A percentile compares a stretch with the other conserved stretches of the same genome.
Evolutionary conservation across 2,797 vertebrate species (phyloP).

Genomic region (Rhynchonycteris naso): DNA sequence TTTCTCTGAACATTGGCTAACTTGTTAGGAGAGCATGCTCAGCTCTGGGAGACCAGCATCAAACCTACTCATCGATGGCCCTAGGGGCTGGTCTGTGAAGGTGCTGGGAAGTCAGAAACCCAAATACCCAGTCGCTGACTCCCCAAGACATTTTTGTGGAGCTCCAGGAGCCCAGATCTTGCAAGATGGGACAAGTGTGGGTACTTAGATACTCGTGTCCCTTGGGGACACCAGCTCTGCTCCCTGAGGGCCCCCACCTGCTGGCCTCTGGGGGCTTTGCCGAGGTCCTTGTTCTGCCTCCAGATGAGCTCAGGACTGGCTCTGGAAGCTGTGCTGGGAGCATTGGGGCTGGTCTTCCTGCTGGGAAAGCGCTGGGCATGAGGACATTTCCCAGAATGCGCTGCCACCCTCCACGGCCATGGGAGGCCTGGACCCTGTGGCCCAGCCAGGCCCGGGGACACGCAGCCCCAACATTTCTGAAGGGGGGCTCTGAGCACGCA

Average conservation of each 20-base stretch:
- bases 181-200: neutral
- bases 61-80: no score
- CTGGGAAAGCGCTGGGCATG: neutral
- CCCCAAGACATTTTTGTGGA: neutral
- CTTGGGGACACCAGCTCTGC: neutral
- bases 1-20: neutral
- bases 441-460: neutral
- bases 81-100: neutral
- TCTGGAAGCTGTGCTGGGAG: neutral
- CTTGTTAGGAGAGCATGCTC: neutral
- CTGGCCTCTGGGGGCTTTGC: neutral
- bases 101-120: neutral
- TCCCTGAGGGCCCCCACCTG: neutral
- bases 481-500: fast-evolving
- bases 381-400: neutral
- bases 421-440: neutral
- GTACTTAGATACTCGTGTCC: neutral
- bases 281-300: neutral
- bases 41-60: neutral
- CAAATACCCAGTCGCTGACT: neutral
- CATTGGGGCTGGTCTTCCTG: neutral
- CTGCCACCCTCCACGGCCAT: neutral
- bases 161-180: neutral
- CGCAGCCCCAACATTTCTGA: neutral
- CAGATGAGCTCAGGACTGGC: neutral